Percentiles rank a stretch among this genome's conserved stretches.
Evolutionary conservation across 2,113 vertebrate species (phyloP).

Genomic region (Myrmecophaga tridactyla): DNA sequence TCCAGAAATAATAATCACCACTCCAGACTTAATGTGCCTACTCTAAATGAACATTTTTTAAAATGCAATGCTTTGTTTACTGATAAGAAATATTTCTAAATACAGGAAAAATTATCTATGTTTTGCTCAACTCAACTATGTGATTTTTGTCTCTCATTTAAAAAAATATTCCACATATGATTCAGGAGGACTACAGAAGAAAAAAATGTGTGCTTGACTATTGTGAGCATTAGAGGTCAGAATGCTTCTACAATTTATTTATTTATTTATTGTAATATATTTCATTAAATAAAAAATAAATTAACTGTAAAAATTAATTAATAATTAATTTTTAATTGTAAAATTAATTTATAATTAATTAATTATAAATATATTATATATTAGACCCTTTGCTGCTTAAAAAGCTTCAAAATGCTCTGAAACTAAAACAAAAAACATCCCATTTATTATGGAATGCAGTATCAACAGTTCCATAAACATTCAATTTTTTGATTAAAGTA

Average conservation of each 20-base stretch:
- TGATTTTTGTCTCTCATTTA: background rate
- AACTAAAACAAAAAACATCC: conserved; percentile 29
- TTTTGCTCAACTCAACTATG: background rate
- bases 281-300: no score
- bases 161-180: background rate
- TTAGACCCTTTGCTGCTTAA: conserved; percentile 31
- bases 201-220: conserved; percentile 49
- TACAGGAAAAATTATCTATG: conserved; percentile 33
- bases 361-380: conserved; percentile 6
- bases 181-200: background rate
- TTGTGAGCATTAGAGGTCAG: background rate
- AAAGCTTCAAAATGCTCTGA: conserved; percentile 24
- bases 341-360: no score
- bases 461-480: conserved; percentile 61
- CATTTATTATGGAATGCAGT: conserved; percentile 60
- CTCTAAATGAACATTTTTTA: conserved; percentile 5
- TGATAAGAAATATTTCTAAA: background rate
- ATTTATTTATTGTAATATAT: no score
- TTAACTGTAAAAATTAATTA: no score
- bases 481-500: conserved; percentile 60
- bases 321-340: no score
- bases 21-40: no score
- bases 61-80: conserved; percentile 30
- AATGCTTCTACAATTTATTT: background rate
- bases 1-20: no score